These are phyloP conservation scores for Amphiprion ocellaris DNA, from an alignment of 2,113 vertebrate species.

Conservation along the genomic window DNA sequence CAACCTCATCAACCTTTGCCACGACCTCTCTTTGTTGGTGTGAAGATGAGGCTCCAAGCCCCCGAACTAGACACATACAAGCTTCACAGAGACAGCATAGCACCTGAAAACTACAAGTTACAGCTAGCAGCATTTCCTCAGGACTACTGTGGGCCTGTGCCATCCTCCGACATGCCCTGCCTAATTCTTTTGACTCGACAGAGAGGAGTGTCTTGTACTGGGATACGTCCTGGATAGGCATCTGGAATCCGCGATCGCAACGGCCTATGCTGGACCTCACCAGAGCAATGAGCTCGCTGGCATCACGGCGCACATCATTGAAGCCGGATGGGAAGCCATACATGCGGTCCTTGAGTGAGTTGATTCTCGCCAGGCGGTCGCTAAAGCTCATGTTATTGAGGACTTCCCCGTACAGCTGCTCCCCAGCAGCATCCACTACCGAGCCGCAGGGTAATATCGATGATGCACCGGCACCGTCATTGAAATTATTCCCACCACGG, in stretches of 20 bases:
- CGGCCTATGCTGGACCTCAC: constrained; percentile 90
- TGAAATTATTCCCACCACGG: constrained; percentile 36
- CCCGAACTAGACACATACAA: constrained; percentile 95
- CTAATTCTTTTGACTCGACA: constrained; percentile 94
- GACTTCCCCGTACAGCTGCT: constrained; percentile 84
- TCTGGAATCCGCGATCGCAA: constrained; percentile 81
- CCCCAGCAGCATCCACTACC: constrained; percentile 58
- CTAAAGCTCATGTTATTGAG: constrained; percentile 91
- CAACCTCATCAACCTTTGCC: constrained; percentile 94
- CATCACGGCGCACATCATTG: constrained; percentile 91
- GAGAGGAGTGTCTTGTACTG: constrained; percentile 96
- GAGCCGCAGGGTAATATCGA: constrained; percentile 67
- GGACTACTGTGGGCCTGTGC: constrained; percentile 92
- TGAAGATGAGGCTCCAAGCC: constrained; percentile 87
- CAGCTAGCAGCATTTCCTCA: constrained; percentile 95
- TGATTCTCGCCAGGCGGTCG: constrained; percentile 88
- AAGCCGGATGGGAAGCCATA: constrained; percentile 93
- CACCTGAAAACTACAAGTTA: constrained; percentile 97
- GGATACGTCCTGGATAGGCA: constrained; percentile 88
- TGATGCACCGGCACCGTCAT: constrained; percentile 7
- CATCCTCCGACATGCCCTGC: constrained; percentile 95
- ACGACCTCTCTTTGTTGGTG: constrained; percentile 94
- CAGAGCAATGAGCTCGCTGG: constrained; percentile 94
- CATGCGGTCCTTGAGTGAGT: constrained; percentile 90
- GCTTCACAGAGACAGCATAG: constrained; percentile 97